phyloP scores from a whole-genome alignment of 2,797 vertebrate species.

The Sebastes elongatus region DNA sequence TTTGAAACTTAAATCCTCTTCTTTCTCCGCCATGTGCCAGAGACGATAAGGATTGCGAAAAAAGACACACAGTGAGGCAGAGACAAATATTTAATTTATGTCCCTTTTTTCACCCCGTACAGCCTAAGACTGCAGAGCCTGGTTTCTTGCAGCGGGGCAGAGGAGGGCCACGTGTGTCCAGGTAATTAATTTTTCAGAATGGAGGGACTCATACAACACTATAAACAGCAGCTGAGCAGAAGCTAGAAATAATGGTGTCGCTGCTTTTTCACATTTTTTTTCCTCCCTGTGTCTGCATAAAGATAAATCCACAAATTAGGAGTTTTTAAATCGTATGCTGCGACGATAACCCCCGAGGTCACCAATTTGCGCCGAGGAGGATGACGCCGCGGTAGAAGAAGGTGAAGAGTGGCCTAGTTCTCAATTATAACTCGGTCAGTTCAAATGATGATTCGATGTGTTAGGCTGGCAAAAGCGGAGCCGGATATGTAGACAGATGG shows the following conservation, averaged over 20 bases:
- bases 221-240: slow-evolving; percentile 7
- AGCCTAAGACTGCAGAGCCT: not conserved
- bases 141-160: not conserved
- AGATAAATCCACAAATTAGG: slow-evolving; percentile 13
- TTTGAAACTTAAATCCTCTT: slow-evolving; percentile 29
- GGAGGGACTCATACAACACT: not conserved
- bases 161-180: slow-evolving; percentile 5
- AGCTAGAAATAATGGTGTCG: not conserved
- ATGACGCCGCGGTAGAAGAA: not conserved
- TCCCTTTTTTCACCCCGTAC: not conserved
- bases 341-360: not conserved
- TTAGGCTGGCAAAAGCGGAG: slow-evolving; percentile 1
- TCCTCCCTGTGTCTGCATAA: not conserved
- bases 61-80: not conserved
- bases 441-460: slow-evolving; percentile 24
- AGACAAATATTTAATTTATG: slow-evolving; percentile 38
- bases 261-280: not conserved
- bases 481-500: slow-evolving; percentile 43
- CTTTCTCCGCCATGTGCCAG: slow-evolving; percentile 23
- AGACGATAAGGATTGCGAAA: slow-evolving; percentile 28
- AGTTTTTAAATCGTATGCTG: not conserved
- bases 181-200: slow-evolving; percentile 38
- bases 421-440: slow-evolving; percentile 1
- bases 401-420: not conserved
- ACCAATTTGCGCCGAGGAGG: not conserved